Base-by-base conservation (phyloP, 2,113 vertebrate genomes). In the Fulmarus glacialis region DNA sequence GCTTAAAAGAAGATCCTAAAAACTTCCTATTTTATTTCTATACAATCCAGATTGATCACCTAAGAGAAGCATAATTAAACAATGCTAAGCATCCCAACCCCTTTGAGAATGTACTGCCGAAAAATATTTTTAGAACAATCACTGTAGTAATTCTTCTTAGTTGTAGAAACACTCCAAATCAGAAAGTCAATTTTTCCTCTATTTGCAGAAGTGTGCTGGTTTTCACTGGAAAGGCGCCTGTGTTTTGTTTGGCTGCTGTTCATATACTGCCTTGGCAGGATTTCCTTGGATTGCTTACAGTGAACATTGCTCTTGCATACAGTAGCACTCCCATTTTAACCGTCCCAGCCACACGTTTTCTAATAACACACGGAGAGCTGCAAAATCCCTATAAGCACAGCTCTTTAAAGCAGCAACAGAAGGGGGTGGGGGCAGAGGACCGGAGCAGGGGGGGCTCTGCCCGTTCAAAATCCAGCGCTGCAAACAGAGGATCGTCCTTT, bases 231-330 rank as follows among this genome's bases (percentile, higher is more conserved):
- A 98, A 98, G 98, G 96, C 98, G 99, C 99, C 99, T 97, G 98
- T 99, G 99, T 99, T 99, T 99, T 99, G 98, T 99, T 99, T 99
- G 99, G 99, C 99, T 98, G 93, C 98, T 96, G 98, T 99, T 99
- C 99, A 99, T 98, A 99, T 97, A 97, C 98, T 97, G 98, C 98
- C 98, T 99, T 99, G 99, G 99, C 99, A 99, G 98, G 93, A 92
- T 98, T 96, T 98, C 98, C 98, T 98, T 98, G 99, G 99, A 99
- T 98, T 98, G 98, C 98, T 98, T 99, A 98, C 98, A 98, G 99
- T 97, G 97, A 98, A 97, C 97, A 98, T 98, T 98, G 98, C 98
- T 97, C 98, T 97, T 95, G 93, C 98, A 98, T 91, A 98, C 98
- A 98, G 98, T 99, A 98, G 99, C 98, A 97, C 97, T 98, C 98